Conservation (phyloP, 1,140 invertebrate species). For the Delia radicum region DNA sequence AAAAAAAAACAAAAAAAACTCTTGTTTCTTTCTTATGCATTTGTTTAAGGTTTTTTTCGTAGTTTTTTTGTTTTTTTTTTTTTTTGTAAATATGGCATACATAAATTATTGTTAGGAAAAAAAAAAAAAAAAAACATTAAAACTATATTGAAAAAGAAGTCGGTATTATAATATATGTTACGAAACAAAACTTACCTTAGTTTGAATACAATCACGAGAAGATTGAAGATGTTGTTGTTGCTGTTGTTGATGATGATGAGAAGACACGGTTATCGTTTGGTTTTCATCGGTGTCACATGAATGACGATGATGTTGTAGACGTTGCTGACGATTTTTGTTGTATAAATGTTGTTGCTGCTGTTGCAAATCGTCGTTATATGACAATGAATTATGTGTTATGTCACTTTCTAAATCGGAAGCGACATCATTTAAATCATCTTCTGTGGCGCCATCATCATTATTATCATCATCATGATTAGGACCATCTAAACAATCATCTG, state of each 20-base stretch:
- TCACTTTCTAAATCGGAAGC: constrained; percentile 47
- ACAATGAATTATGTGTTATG: constrained; percentile 30
- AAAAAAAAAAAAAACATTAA: neutral
- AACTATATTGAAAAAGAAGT: neutral
- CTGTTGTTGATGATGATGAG: neutral
- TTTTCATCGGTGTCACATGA: constrained; percentile 17
- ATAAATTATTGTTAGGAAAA: constrained; percentile 2
- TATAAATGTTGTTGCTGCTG: neutral
- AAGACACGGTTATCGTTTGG: constrained; percentile 22
- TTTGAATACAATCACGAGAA: constrained; percentile 49
- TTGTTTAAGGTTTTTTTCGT: neutral
- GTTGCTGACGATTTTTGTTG: neutral
- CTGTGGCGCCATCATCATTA: constrained; percentile 42
- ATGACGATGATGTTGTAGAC: constrained; percentile 24
- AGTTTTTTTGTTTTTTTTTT: neutral
- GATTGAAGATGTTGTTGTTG: neutral
- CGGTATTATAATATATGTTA: neutral
- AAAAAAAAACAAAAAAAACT: neutral
- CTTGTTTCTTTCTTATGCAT: neutral
- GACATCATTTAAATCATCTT: constrained; percentile 50
- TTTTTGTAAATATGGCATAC: neutral
- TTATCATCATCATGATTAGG: constrained; percentile 39
- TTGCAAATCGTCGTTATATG: constrained; percentile 16
- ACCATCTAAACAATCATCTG: constrained; percentile 32
- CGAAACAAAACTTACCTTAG: constrained; percentile 40